Evolutionary conservation across 2,888 invertebrate species (phyloP), one percentile per base, ranked within the genome.

Genomic region (Pollenia amentaria): DNA sequence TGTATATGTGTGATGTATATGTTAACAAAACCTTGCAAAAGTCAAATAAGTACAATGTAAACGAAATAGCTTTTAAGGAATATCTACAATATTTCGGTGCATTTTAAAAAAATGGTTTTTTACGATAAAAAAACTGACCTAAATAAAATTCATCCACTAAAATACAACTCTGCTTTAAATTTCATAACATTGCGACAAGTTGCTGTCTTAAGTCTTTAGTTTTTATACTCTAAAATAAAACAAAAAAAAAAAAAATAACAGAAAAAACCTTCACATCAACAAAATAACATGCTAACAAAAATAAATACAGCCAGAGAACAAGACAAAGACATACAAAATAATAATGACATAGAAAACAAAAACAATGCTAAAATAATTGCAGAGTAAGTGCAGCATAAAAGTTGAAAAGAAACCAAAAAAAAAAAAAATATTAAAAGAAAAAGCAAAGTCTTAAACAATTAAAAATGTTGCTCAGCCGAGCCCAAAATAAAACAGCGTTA

Each of bases 171-270:
- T 65, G 57, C 38, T 65, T 81, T 57, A 46, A 73, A 57, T 46
- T 9, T 48, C 14, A 48, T 42, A 12, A 70, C 6, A 0, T 29
- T 29, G 1, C 29, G 29, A 2, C 77, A 65, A 38, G 81, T 73
- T 73, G 60, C 67, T 69, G 44, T 73, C 62, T 82, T 62, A 53
- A 82, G 81, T 85, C 73, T 81, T 85, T 78, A 60, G 73, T 72
- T 40, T 81, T 16, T 12, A 11, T 40, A 44, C 12, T 7, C 11
- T 12, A 76, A 53, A 11, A 48, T 70, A 12, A 29, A 44, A 51
- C 12, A 70, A 69, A 2, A 40, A 65, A 64, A 16, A 11, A 11
- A 42, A 46, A 21, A 29, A 40, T n/a, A 65, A 64, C 40, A 70
- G n/a, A n/a, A 38, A 72, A 70, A 78, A 55, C 60, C 65, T 69